A percentile compares a stretch with the other conserved stretches of the same genome.
Conservation (phyloP, 2,888 invertebrate genomes). For the Chrysomela aeneicollis region DNA sequence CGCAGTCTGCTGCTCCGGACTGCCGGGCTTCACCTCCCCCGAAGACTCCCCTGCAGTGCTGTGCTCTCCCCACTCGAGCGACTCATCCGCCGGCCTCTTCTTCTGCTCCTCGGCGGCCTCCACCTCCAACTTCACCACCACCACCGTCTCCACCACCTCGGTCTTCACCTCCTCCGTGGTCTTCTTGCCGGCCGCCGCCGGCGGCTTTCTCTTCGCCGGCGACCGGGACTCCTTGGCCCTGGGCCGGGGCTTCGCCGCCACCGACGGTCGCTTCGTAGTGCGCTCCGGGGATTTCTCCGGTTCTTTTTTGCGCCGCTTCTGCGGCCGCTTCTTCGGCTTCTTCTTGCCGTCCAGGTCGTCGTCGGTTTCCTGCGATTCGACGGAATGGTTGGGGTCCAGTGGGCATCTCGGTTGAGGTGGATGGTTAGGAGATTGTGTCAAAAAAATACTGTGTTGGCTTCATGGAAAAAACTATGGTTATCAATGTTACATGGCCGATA, state of each 20-base stretch:
- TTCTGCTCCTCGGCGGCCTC: conserved; percentile 34
- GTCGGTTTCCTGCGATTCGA: conserved; percentile 54
- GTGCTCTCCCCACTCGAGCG: conserved; percentile 48
- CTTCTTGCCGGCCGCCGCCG: conserved; percentile 17
- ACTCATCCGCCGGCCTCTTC: conserved; percentile 42
- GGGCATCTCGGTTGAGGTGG: too few relatives aligned
- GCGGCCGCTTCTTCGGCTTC: conserved; percentile 42
- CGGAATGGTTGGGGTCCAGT: neutral
- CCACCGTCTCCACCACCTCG: conserved; percentile 13
- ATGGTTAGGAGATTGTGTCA: too few relatives aligned
- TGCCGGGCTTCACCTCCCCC: conserved; percentile 47
- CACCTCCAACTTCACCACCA: conserved; percentile 32
- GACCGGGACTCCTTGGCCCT: neutral
- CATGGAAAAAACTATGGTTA: too few relatives aligned
- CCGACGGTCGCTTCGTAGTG: neutral
- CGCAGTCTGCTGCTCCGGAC: conserved; percentile 56
- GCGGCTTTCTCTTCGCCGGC: neutral
- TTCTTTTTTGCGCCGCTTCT: conserved; percentile 37
- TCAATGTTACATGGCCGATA: too few relatives aligned
- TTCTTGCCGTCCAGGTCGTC: conserved; percentile 52
- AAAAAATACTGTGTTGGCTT: too few relatives aligned
- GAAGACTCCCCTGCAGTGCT: conserved; percentile 50
- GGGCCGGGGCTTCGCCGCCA: neutral
- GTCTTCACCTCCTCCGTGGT: conserved; percentile 13
- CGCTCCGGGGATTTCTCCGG: conserved; percentile 14